Conservation (phyloP, 2,888 invertebrate genomes). For the Euplagia quadripunctaria region DNA sequence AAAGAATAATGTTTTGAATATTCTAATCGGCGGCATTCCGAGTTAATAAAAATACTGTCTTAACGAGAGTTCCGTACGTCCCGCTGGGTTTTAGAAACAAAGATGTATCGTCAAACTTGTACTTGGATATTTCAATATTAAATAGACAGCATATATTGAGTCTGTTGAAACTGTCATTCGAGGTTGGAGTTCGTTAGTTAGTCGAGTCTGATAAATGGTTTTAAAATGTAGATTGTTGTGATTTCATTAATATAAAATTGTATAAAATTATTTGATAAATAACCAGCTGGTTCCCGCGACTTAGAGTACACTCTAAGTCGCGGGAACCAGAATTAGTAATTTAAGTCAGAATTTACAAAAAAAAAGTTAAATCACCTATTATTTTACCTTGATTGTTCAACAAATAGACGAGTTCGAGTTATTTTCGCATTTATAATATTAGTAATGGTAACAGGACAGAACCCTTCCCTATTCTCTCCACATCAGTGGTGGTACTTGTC, state of each 20-base stretch:
- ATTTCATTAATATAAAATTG: neutral
- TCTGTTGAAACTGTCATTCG: conserved; percentile 40
- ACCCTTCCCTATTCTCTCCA: neutral
- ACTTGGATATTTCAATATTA: conserved; percentile 67
- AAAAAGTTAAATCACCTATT: neutral
- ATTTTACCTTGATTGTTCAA: neutral
- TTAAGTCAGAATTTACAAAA: too few relatives aligned
- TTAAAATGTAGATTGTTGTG: conserved; percentile 32
- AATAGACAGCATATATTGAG: conserved; percentile 52
- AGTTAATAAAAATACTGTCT: conserved; percentile 84
- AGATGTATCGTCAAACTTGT: conserved; percentile 74
- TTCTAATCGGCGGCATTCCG: conserved; percentile 81
- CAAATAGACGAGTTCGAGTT: neutral
- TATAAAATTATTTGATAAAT: neutral
- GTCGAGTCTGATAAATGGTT: conserved; percentile 30
- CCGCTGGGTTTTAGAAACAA: conserved; percentile 83
- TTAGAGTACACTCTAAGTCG: too few relatives aligned
- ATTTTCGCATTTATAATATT: neutral
- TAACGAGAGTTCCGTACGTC: conserved; percentile 76
- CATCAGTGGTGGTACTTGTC: neutral
- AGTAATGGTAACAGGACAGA: neutral
- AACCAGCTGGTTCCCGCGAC: neutral
- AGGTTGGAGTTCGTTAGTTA: conserved; percentile 31
- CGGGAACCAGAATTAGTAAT: too few relatives aligned
- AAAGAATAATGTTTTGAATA: conserved; percentile 80